These are phyloP conservation scores for Acheta domesticus DNA, from an alignment of 2,888 invertebrate genomes.

Conservation along the genomic window DNA sequence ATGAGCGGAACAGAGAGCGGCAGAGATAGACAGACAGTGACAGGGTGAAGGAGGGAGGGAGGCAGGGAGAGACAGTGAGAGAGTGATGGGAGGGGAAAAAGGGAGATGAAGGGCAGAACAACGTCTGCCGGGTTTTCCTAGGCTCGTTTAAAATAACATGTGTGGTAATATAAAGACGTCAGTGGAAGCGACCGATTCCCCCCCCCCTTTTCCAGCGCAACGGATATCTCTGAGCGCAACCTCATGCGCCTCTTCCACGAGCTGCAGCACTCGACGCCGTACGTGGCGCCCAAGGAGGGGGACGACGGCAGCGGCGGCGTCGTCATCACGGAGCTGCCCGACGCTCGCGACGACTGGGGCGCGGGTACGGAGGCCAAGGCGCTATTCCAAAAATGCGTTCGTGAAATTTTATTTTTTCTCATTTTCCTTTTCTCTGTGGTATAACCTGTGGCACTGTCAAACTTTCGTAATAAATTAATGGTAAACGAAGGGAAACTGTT, in stretches of 20 bases:
- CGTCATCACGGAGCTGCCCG: constrained; percentile 24
- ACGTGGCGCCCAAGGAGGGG: constrained; percentile 29
- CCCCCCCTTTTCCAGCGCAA: constrained; percentile 26
- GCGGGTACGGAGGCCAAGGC: neutral
- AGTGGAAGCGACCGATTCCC: too few species aligned
- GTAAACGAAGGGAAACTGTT: too few species aligned
- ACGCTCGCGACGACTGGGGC: constrained; percentile 23
- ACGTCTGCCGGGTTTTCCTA: too few species aligned
- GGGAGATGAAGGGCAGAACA: too few species aligned
- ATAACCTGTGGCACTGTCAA: too few species aligned
- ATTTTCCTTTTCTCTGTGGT: too few species aligned
- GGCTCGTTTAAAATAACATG: neutral
- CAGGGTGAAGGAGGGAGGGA: too few species aligned
- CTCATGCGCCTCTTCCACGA: constrained; percentile 38
- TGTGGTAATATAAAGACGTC: neutral
- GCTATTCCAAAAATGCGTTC: neutral
- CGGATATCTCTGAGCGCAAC: constrained; percentile 36
- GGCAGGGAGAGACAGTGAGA: too few species aligned
- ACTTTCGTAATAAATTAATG: too few species aligned
- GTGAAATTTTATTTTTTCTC: neutral
- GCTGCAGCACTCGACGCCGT: constrained; percentile 33
- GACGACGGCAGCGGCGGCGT: constrained; percentile 23
- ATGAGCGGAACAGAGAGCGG: too few species aligned
- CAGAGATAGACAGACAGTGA: too few species aligned
- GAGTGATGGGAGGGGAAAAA: too few species aligned